These are phyloP conservation scores for Syrmaticus mikado DNA, from an alignment of 2,113 vertebrate genomes.

Conservation along the genomic window DNA sequence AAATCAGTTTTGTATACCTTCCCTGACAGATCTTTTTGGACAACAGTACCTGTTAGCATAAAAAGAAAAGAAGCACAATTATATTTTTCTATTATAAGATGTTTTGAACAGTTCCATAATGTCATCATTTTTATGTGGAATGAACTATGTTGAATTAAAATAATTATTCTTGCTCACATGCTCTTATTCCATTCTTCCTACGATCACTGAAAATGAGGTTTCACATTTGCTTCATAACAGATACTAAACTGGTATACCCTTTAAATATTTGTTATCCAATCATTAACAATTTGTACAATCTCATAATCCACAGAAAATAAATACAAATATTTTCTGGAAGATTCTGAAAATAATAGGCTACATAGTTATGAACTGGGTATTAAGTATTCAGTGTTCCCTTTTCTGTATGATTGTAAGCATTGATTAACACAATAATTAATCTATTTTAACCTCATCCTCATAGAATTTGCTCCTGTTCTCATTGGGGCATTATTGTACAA, in stretches of 20 bases:
- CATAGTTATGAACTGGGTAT: background rate
- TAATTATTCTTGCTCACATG: constrained; percentile 30
- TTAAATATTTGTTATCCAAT: background rate
- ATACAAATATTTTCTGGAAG: background rate
- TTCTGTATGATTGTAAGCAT: accelerated
- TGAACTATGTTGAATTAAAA: constrained; percentile 9
- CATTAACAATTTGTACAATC: background rate
- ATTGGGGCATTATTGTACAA: background rate
- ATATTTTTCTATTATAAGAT: constrained; percentile 28
- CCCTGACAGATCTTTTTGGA: background rate
- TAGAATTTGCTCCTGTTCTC: background rate
- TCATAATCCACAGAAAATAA: background rate
- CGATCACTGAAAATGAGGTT: background rate
- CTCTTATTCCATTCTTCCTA: constrained; percentile 13
- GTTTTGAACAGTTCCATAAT: constrained; percentile 39
- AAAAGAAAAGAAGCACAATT: constrained; percentile 39
- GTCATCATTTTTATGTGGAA: background rate
- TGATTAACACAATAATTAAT: background rate
- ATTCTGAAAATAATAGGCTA: background rate
- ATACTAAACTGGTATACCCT: background rate
- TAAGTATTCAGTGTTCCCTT: background rate
- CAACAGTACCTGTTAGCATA: background rate
- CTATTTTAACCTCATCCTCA: background rate
- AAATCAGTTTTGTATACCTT: constrained; percentile 28
- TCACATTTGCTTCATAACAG: background rate